Evolutionary conservation across 2,113 vertebrate genomes (phyloP), one percentile per base, ranked within the genome.

Genomic region (Gopherus evgoodei): DNA sequence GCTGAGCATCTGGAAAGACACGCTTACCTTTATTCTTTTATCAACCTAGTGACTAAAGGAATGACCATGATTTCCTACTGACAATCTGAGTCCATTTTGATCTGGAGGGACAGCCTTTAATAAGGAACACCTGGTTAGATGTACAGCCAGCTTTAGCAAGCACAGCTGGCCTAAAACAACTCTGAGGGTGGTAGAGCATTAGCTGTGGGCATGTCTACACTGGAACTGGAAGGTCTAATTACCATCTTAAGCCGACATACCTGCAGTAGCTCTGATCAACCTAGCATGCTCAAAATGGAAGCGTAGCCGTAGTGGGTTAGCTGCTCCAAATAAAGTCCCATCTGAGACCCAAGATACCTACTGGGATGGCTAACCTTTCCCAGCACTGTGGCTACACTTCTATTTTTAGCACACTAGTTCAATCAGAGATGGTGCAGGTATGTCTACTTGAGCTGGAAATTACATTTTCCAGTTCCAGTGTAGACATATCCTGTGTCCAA

Each of bases 1-100:
- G 96, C 97, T 98, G 94, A 98, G 93, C 91, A 94, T 75, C 69
- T 94, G 90, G 49, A 96, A 98, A 94, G 83, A 92, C 89, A 92
- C 38, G 81, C 83, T 56, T 50, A 91, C 22, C 31, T 79, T 94
- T 92, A 54, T 52, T 78, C 81, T 65, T n/a, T 91, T 76, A 87
- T 87, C 92, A 62, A 80, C 31, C n/a, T 22, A 90, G 78, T 31
- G 91, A 88, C 50, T 52, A 93, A 56, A 76, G 59, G 65, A 95
- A 81, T 2, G 47, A 53, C 47, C 88, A 65, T 49, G 80, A 88
- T 84, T 86, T 90, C 79, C 38, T 94, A 35, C 75, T 57, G n/a
- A 86, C 35, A 80, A 94, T 21, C 0, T 69, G 16, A 84, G 9
- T 25, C 7, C 16, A 5, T 81, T 89, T 81, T 42, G 31, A 19